Evolutionary conservation across 1,140 invertebrate genomes (phyloP).

Genomic region (Tetramorium parvispinum): DNA sequence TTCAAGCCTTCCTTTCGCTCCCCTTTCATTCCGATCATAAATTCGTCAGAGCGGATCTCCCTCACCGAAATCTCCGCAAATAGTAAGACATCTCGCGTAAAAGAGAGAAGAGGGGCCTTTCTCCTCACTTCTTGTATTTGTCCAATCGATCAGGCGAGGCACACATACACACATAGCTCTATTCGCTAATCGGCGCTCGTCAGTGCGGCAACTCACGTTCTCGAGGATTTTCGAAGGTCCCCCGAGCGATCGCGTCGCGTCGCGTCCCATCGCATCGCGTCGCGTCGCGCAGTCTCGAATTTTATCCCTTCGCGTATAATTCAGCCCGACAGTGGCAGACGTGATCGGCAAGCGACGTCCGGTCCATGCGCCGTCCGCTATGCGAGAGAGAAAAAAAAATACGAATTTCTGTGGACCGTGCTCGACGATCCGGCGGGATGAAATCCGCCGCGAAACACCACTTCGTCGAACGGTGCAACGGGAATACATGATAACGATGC

Average conservation of each 20-base stretch:
- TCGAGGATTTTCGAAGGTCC: conserved; percentile 56
- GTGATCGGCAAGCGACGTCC: conserved; percentile 60
- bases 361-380: conserved; percentile 54
- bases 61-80: conserved; percentile 7
- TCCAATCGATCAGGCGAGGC: conserved; percentile 42
- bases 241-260: conserved; percentile 1
- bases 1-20: background rate
- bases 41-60: background rate
- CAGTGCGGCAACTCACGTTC: conserved; percentile 44
- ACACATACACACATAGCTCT: conserved; percentile 15
- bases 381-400: conserved; percentile 27
- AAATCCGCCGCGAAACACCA: background rate
- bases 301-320: conserved; percentile 59
- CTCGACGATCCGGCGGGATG: conserved; percentile 1
- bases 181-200: conserved; percentile 58
- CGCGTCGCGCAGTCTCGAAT: conserved; percentile 54
- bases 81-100: conserved; percentile 22
- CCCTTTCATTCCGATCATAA: background rate
- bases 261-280: background rate
- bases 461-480: background rate
- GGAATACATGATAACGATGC: background rate
- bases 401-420: conserved; percentile 20
- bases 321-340: conserved; percentile 41
- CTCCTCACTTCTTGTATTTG: conserved; percentile 17
- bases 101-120: background rate